phyloP scores from a whole-genome alignment of 2,113 vertebrate species.

The Polyodon spathula region DNA sequence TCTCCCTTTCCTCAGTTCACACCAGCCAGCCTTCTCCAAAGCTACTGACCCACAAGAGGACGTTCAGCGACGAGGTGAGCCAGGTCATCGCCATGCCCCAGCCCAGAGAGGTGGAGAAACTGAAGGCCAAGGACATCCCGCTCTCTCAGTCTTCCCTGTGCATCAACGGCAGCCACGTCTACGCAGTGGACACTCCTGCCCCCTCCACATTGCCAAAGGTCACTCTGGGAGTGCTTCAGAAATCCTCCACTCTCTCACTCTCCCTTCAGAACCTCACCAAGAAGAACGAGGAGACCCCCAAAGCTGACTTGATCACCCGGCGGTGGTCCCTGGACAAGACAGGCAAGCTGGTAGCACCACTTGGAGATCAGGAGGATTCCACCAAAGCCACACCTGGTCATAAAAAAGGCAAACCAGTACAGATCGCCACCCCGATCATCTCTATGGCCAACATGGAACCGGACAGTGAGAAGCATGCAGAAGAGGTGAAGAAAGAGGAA shows the following conservation, averaged over 20 bases:
- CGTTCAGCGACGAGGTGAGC: slow-evolving; percentile 65
- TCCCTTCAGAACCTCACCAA: slow-evolving; percentile 55
- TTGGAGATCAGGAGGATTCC: slow-evolving; percentile 32
- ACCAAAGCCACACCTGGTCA: neutral
- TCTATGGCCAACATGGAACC: slow-evolving; percentile 23
- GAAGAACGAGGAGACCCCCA: slow-evolving; percentile 36
- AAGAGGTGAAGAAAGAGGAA: slow-evolving; percentile 39
- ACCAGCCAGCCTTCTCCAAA: slow-evolving; percentile 62
- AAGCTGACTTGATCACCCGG: slow-evolving; percentile 32
- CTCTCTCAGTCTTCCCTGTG: slow-evolving; percentile 67
- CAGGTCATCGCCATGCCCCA: slow-evolving; percentile 51
- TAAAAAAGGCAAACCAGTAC: slow-evolving; percentile 39
- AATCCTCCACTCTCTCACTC: slow-evolving; percentile 44
- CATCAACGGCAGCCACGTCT: slow-evolving; percentile 79
- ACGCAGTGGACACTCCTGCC: slow-evolving; percentile 41
- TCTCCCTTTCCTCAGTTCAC: slow-evolving; percentile 43
- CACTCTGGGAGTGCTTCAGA: slow-evolving; percentile 43
- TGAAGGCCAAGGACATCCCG: slow-evolving; percentile 56
- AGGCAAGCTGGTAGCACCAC: slow-evolving; percentile 36
- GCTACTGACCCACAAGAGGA: slow-evolving; percentile 63
- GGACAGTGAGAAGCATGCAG: slow-evolving; percentile 28
- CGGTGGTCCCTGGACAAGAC: slow-evolving; percentile 59
- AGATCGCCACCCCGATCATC: slow-evolving; percentile 34
- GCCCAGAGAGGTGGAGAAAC: slow-evolving; percentile 46
- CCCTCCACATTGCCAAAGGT: slow-evolving; percentile 34